These are phyloP conservation scores for Ictalurus furcatus DNA, from an alignment of 2,113 vertebrate species.

Conservation along the genomic window DNA sequence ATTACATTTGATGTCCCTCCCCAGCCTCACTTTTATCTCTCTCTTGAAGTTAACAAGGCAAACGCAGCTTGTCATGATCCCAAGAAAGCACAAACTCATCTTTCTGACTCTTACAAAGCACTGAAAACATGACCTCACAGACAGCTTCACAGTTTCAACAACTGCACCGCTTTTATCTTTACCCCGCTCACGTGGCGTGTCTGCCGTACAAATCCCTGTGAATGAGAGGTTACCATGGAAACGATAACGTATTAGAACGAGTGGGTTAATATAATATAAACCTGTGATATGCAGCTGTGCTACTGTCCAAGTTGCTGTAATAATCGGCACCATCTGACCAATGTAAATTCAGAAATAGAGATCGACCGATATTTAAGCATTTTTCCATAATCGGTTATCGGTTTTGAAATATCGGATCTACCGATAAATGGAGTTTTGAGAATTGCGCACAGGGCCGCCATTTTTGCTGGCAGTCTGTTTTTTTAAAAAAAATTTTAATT, in stretches of 20 bases:
- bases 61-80: neutral
- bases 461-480: no score
- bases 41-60: neutral
- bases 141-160: neutral
- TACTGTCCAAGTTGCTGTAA: neutral
- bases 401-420: no score
- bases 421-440: no score
- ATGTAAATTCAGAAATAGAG: neutral
- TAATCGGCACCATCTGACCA: neutral
- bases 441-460: no score
- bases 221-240: neutral
- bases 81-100: neutral
- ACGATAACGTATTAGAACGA: neutral
- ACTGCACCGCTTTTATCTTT: neutral
- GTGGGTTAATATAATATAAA: neutral
- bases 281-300: neutral
- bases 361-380: no score
- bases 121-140: neutral
- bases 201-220: no score
- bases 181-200: no score
- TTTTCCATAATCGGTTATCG: no score
- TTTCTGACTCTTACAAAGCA: neutral
- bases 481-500: no score
- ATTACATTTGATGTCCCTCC: neutral
- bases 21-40: neutral